A percentile compares a stretch with the other conserved stretches of the same genome.
These are phyloP conservation scores for Muntiacus reevesi DNA, from an alignment of 2,113 vertebrate species.

Conservation along the genomic window DNA sequence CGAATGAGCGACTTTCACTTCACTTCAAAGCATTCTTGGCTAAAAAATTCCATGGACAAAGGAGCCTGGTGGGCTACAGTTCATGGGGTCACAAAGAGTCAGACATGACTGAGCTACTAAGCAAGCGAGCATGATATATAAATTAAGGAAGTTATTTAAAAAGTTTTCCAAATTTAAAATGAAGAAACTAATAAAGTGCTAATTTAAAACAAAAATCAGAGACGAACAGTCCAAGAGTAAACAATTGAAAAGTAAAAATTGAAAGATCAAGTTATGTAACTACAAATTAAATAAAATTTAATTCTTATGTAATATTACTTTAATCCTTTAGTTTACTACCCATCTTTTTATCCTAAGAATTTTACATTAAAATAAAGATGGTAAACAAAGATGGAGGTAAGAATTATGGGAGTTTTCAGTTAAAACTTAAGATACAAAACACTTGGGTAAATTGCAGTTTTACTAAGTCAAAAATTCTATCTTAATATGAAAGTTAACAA, in stretches of 20 bases:
- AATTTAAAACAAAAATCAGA: neutral
- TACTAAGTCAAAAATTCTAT: slow-evolving; percentile 7
- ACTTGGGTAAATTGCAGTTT: neutral
- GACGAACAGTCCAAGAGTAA: neutral
- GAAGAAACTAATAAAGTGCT: neutral
- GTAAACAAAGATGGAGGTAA: neutral
- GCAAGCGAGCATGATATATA: neutral
- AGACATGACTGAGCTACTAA: neutral
- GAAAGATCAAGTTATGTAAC: neutral
- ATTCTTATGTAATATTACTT: neutral
- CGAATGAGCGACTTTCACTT: neutral
- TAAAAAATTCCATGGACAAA: neutral
- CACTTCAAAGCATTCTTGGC: neutral
- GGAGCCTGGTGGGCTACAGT: neutral
- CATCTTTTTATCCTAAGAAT: neutral
- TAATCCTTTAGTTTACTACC: neutral
- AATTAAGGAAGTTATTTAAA: neutral
- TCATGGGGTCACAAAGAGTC: neutral
- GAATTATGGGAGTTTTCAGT: neutral
- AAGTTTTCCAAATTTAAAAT: neutral
- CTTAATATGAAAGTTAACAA: neutral
- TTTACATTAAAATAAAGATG: slow-evolving; percentile 29
- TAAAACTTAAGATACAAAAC: neutral
- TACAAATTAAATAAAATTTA: neutral
- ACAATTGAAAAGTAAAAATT: neutral